phyloP scores from a whole-genome alignment of 2,888 invertebrate genomes.

The Synergus laeviventris region DNA sequence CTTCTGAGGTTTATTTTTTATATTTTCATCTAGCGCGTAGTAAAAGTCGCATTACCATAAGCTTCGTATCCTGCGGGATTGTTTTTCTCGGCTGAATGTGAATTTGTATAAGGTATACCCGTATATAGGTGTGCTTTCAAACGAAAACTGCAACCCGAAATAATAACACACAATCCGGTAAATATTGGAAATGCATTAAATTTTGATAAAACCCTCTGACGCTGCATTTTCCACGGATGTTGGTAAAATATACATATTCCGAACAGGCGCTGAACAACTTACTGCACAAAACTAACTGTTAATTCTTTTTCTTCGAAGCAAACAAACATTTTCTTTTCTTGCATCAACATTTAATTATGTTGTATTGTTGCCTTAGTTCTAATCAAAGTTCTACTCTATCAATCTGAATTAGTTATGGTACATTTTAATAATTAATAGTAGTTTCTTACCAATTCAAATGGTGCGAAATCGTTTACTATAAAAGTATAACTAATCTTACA shows the following conservation, averaged over 20 bases:
- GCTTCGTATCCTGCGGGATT: not conserved
- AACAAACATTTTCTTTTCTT: too few species aligned
- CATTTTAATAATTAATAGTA: too few species aligned
- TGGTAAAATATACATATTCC: constrained; percentile 3
- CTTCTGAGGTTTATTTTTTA: not conserved
- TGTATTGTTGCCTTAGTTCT: too few species aligned
- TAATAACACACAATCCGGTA: constrained; percentile 35
- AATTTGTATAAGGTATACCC: not conserved
- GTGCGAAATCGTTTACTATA: too few species aligned
- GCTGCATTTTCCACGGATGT: constrained; percentile 17
- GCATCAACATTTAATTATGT: too few species aligned
- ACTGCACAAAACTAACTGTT: too few species aligned
- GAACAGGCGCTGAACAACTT: too few species aligned
- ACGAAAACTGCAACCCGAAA: constrained; percentile 17
- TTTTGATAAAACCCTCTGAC: constrained; percentile 40
- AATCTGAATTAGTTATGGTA: too few species aligned
- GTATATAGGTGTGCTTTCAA: not conserved
- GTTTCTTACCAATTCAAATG: too few species aligned
- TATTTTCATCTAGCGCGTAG: not conserved
- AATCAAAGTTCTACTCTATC: too few species aligned
- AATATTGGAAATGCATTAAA: constrained; percentile 42
- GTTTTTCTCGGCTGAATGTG: not conserved
- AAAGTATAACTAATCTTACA: too few species aligned
- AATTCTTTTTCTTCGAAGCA: too few species aligned
- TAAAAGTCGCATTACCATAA: constrained; percentile 8